These are phyloP conservation scores for Drosophila meridionalis DNA, from an alignment of 2,888 invertebrate genomes.

Conservation along the genomic window DNA sequence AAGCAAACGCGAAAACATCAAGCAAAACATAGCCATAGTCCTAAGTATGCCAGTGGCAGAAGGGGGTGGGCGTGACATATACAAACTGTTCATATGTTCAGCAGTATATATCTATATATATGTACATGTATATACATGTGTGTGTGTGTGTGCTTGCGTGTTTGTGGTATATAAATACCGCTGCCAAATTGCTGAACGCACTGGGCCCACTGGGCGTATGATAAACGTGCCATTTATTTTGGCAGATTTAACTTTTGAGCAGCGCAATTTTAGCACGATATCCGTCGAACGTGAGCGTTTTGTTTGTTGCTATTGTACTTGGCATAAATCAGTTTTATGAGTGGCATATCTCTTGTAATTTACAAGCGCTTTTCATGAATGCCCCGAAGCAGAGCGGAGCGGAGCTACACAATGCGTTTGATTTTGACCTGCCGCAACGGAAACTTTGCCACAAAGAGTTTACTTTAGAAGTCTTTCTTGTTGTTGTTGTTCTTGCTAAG, in stretches of 20 bases:
- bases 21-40: conserved; percentile 53
- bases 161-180: conserved; percentile 66
- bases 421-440: conserved; percentile 73
- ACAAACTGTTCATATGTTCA: conserved; percentile 54
- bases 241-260: conserved; percentile 60
- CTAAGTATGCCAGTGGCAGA: conserved; percentile 55
- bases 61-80: conserved; percentile 42
- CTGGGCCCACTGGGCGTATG: conserved; percentile 77
- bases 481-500: conserved; percentile 16
- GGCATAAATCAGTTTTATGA: conserved; percentile 61
- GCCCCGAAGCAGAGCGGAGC: not conserved
- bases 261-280: conserved; percentile 54
- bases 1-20: conserved; percentile 75
- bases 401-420: conserved; percentile 25
- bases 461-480: conserved; percentile 21
- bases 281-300: conserved; percentile 45
- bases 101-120: not conserved
- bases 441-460: conserved; percentile 43
- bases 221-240: conserved; percentile 79
- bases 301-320: conserved; percentile 36
- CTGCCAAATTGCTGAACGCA: conserved; percentile 74
- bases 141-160: conserved; percentile 24
- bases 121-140: not conserved
- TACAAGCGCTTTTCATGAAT: conserved; percentile 47
- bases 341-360: conserved; percentile 64